Conservation (phyloP, 2,888 invertebrate genomes). For the Stomorhina lunata region DNA sequence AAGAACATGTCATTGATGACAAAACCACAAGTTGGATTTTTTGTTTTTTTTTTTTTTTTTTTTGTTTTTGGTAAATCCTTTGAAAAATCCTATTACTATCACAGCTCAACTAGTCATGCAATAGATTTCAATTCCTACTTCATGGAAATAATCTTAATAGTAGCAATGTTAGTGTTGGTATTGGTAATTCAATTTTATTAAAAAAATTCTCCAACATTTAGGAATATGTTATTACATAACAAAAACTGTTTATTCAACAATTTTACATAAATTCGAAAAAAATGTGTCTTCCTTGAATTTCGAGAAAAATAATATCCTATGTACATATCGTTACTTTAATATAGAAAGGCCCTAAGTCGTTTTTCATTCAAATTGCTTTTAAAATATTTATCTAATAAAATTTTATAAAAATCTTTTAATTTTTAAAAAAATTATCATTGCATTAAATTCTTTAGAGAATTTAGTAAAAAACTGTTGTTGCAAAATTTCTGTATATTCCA, state of each 20-base stretch:
- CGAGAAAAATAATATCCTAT: too few species aligned
- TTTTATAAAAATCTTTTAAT: too few species aligned
- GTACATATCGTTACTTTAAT: neutral
- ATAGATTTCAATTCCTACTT: neutral
- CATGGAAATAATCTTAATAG: neutral
- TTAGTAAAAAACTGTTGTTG: too few species aligned
- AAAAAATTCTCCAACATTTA: too few species aligned
- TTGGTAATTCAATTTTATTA: conserved; percentile 48
- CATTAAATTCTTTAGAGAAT: too few species aligned
- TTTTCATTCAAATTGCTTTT: conserved; percentile 30
- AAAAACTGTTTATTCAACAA: neutral
- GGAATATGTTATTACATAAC: neutral
- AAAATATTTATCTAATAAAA: too few species aligned
- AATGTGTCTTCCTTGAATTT: conserved; percentile 2
- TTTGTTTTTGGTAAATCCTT: too few species aligned
- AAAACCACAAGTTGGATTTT: conserved; percentile 56
- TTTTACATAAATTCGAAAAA: neutral
- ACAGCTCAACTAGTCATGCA: neutral
- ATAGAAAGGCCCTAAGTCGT: neutral
- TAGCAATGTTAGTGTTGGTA: conserved; percentile 1
- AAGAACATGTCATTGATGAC: conserved; percentile 52
- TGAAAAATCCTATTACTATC: neutral
- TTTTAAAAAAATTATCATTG: too few species aligned
- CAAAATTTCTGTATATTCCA: too few species aligned
- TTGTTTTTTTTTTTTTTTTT: too few species aligned